These are phyloP conservation scores for Thinocorus orbignyianus DNA, from an alignment of 2,113 vertebrate species.

Conservation along the genomic window DNA sequence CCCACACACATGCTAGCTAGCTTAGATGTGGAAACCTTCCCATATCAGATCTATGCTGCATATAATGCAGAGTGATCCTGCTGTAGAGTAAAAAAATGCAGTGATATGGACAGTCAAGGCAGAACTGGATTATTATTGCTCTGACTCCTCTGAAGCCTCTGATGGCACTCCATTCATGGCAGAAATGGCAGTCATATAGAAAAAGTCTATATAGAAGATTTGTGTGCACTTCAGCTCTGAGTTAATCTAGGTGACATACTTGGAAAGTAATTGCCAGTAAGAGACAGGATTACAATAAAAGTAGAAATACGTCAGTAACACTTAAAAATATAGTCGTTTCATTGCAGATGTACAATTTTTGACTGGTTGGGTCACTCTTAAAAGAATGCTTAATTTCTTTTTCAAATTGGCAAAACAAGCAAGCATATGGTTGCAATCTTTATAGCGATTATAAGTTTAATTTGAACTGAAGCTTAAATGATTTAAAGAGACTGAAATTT, in stretches of 20 bases:
- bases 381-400: slow-evolving; percentile 23
- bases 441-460: neutral
- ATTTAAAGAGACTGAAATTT: slow-evolving; percentile 14
- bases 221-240: neutral
- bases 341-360: slow-evolving; percentile 24
- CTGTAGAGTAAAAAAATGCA: neutral
- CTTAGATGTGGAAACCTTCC: neutral
- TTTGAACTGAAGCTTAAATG: neutral
- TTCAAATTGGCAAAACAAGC: slow-evolving; percentile 38
- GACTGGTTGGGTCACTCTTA: slow-evolving; percentile 24
- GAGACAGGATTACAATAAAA: slow-evolving; percentile 37
- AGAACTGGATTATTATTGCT: neutral
- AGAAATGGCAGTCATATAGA: neutral
- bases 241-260: neutral
- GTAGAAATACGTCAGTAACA: slow-evolving; percentile 32
- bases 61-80: neutral
- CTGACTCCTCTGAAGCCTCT: neutral
- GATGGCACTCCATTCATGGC: neutral
- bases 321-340: slow-evolving; percentile 1
- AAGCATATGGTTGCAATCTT: slow-evolving; percentile 61
- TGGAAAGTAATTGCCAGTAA: slow-evolving; percentile 35
- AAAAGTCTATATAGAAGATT: neutral
- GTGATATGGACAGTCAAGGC: neutral
- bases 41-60: neutral
- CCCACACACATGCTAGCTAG: neutral